Conservation (phyloP, 2,113 vertebrate species). For the Malurus alboscapulatus region DNA sequence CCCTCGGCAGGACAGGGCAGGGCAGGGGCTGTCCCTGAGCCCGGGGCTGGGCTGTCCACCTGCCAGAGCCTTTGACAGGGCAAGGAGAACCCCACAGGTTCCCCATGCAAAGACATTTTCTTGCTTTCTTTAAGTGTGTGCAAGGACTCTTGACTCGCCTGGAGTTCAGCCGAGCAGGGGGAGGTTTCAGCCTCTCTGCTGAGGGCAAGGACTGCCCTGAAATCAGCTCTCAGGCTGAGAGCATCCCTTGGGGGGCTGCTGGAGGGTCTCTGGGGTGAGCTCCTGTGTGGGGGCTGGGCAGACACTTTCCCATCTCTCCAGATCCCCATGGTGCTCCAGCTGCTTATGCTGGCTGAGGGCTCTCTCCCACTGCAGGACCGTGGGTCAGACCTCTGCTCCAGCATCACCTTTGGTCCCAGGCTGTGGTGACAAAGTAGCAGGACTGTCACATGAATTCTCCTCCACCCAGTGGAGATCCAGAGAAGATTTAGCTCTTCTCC, state of each 20-base stretch:
- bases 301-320: neutral
- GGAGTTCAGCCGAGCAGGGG: neutral
- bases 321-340: neutral
- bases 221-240: neutral
- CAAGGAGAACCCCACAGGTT: accelerated
- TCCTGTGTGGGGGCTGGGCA: neutral
- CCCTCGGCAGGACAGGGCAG: accelerated
- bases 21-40: neutral
- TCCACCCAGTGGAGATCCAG: neutral
- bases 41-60: accelerated
- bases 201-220: neutral
- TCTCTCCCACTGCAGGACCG: accelerated
- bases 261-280: neutral
- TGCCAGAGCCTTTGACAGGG: accelerated
- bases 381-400: neutral
- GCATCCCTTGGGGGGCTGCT: accelerated
- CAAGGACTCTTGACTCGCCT: neutral
- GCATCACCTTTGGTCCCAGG: accelerated
- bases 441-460: accelerated
- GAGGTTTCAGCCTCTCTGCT: neutral
- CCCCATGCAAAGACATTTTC: neutral
- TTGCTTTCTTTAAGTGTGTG: accelerated
- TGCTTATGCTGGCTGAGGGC: neutral
- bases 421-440: accelerated
- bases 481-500: neutral